Base-by-base conservation (phyloP, 2,888 invertebrate genomes). In the Nematopogon swammerdamellus region DNA sequence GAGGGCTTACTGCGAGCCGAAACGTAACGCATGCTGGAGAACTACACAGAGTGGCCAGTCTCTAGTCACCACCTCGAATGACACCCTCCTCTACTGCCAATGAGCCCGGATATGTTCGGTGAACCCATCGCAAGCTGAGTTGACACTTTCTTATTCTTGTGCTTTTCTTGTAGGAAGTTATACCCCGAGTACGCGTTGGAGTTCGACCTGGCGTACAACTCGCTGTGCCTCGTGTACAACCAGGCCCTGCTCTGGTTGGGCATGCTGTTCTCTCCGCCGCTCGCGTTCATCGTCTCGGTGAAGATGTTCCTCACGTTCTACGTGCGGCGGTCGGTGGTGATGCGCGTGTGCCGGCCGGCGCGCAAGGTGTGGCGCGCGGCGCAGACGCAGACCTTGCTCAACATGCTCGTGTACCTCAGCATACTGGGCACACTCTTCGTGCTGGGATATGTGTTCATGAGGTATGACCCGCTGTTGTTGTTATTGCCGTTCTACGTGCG, bases 161-260 rank as follows among this genome's bases (percentile, higher is more conserved):
- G n/a, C n/a, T n/a, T 14, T 36, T 36, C 3, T 36, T 36, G 11
- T 14, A 36, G 36, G n/a, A 36, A 14, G n/a, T 14, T 36, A 3
- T 36, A 8, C n/a, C 50, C 61, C 62, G 0, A 53, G 52, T 1
- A 53, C 56, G 66, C 79, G 1, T 84, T 88, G 1, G 85, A 89
- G 66, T 92, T 92, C 70, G 85, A 90, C 65, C 86, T 92, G 49
- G 88, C 90, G 1, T 82, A 85, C 60, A 88, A 88, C 65, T 90
- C 91, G 0, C 75, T 92, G 47, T 86, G 88, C 49, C 74, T 92
- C 44, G 86, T 92, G 54, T 92, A 91, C 77, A 90, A 89, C 65
- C 92, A 92, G 66, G 85, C 85, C 0, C 70, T 91, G 47, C 81
- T 91, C 53, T 92, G 91, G 91, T 73, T 89, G 53, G 91, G 89